Evolutionary conservation across 2,113 vertebrate genomes (phyloP), one percentile per base, ranked within the genome.

Genomic region (Leuciscus idus): DNA sequence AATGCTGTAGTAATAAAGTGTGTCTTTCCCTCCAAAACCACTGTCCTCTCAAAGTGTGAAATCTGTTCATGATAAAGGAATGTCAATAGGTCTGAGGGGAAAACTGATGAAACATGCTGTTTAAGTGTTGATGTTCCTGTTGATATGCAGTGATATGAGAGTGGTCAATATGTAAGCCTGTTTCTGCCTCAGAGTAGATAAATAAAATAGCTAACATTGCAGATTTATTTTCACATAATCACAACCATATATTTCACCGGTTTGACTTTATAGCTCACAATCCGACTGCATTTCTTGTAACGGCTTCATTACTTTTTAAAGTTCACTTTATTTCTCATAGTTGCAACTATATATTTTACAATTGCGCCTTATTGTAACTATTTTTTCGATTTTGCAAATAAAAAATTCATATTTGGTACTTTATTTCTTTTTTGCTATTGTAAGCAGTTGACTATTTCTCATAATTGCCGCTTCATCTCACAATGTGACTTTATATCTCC

Each of bases 1-100:
- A 87, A 88, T 90, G 86, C 77, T 70, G 73, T 62, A 62, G 87
- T 87, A 86, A 87, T 89, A 90, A 91, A 91, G 75, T 81, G 72
- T 83, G 62, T 74, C 72, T 73, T 57, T 80, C 55, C 66, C 6
- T 81, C 15, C 33, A 77, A 81, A 87, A 83, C 84, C 81, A 64
- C 86, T 86, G 83, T 88, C 86, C 81, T 80, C 66, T 64, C 28
- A 61, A 77, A 52, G 73, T 43, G 70, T 57, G 48, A 17, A 81
- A 75, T 85, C 48, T 86, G 36, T 52, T 55, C 50, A 55, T 83
- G 84, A 87, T 83, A 86, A 84, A 86, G 59, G 68, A 75, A 86
- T 81, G 83, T 84, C 83, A 85, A 88, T 83, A 82, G 70, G 64
- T 55, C 75, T 73, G 46, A 30, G 23, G 59, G 68, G 82, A 55